A percentile compares a stretch with the other conserved stretches of the same genome.
Evolutionary conservation across 2,797 vertebrate species (phyloP).

Genomic region (Onychomys torridus): DNA sequence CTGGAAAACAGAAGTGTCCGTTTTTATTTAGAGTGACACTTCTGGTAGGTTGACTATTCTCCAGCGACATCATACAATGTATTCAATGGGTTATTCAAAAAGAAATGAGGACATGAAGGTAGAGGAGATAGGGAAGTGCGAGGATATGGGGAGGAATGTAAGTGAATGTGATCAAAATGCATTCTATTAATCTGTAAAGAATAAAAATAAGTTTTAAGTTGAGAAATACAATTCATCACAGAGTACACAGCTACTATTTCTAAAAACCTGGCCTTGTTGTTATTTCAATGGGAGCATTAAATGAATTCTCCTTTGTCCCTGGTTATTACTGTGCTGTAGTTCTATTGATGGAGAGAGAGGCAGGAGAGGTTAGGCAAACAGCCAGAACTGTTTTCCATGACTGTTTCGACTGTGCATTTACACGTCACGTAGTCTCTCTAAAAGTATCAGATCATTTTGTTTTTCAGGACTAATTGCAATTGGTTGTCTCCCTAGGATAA

Average conservation of each 20-base stretch:
- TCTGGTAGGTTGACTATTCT: neutral
- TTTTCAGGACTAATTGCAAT: conserved; percentile 44
- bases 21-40: neutral
- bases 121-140: neutral
- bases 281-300: neutral
- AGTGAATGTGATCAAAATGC: neutral
- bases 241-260: neutral
- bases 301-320: neutral
- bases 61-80: neutral
- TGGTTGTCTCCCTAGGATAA: conserved; percentile 41
- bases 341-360: neutral
- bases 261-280: neutral
- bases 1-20: neutral
- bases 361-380: neutral
- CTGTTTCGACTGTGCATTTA: neutral
- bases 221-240: neutral
- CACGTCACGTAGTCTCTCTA: neutral
- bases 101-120: neutral
- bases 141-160: neutral
- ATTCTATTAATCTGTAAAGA: neutral
- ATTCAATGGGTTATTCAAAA: neutral
- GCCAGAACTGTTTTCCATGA: neutral
- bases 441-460: conserved; percentile 43
- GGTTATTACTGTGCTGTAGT: neutral
- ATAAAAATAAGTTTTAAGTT: neutral